These are phyloP conservation scores for Bombus sylvicola DNA, from an alignment of 1,140 invertebrate species.

Conservation along the genomic window DNA sequence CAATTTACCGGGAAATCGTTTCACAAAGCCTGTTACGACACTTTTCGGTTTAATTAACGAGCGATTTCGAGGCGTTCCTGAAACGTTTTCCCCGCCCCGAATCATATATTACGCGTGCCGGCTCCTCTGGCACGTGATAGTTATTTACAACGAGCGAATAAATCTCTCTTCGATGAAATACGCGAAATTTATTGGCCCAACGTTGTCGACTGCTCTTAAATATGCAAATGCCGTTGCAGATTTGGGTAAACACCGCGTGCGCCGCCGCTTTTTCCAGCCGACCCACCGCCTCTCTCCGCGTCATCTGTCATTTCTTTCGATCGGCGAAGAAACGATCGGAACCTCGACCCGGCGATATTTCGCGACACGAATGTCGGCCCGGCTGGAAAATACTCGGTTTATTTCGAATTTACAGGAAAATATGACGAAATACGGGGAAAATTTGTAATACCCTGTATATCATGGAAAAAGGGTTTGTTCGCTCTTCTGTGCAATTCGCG, in stretches of 20 bases:
- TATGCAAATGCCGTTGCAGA: no score
- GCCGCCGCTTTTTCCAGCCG: no score
- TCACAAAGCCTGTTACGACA: background rate
- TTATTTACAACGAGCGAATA: background rate
- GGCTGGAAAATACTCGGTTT: background rate
- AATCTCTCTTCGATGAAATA: constrained; percentile 4
- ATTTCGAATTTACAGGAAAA: background rate
- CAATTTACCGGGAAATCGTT: background rate
- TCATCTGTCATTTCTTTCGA: background rate
- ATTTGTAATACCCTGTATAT: background rate
- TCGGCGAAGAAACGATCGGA: background rate
- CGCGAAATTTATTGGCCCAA: background rate
- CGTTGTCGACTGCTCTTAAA: no score
- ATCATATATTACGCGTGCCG: background rate
- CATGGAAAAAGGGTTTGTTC: background rate
- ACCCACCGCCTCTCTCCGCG: background rate
- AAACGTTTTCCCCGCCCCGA: background rate
- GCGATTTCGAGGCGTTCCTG: background rate
- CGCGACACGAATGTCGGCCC: background rate
- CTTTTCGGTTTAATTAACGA: constrained; percentile 26
- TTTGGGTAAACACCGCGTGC: no score
- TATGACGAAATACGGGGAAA: background rate
- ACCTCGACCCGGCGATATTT: background rate
- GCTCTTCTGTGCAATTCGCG: background rate
- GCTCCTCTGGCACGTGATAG: no score